Evolutionary conservation across 2,797 vertebrate genomes (phyloP).

Genomic region (Melanotaenia maccullochi): DNA sequence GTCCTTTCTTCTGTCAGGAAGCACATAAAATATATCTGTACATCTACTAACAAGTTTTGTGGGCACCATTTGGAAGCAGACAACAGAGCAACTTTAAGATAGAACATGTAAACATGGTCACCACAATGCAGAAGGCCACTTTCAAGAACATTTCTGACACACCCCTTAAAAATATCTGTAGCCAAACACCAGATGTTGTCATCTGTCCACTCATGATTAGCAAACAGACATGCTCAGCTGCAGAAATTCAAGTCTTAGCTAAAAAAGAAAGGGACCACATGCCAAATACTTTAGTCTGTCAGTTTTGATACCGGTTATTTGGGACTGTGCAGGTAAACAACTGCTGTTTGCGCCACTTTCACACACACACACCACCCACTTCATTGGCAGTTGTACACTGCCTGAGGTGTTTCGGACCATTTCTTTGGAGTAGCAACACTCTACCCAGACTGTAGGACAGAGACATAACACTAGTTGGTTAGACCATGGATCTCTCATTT

Average conservation of each 20-base stretch:
- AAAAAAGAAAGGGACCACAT: conserved; percentile 36
- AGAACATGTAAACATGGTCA: conserved; percentile 24
- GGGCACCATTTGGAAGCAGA: conserved; percentile 28
- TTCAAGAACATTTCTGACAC: conserved; percentile 42
- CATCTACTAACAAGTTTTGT: conserved; percentile 26
- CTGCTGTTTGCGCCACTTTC: conserved; percentile 33
- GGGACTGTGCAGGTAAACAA: conserved; percentile 62
- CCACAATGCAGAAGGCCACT: conserved; percentile 22
- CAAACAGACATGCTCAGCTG: conserved; percentile 56
- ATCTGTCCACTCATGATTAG: conserved; percentile 68
- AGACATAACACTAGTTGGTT: conserved; percentile 78
- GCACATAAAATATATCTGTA: conserved; percentile 30
- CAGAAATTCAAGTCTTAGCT: conserved; percentile 47
- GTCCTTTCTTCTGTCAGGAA: conserved; percentile 30
- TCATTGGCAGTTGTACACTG: conserved; percentile 44
- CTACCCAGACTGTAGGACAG: conserved; percentile 56
- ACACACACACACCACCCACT: conserved; percentile 31
- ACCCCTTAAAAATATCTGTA: conserved; percentile 45
- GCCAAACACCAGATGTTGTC: conserved; percentile 57
- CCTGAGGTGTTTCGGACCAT: conserved; percentile 70
- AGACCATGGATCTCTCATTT: conserved; percentile 33
- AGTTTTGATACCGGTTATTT: conserved; percentile 45
- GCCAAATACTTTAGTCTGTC: conserved; percentile 24
- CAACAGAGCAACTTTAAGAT: conserved; percentile 18
- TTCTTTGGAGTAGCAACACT: conserved; percentile 64